phyloP scores from a whole-genome alignment of 2,888 invertebrate species.

The Rotaria sp. region DNA sequence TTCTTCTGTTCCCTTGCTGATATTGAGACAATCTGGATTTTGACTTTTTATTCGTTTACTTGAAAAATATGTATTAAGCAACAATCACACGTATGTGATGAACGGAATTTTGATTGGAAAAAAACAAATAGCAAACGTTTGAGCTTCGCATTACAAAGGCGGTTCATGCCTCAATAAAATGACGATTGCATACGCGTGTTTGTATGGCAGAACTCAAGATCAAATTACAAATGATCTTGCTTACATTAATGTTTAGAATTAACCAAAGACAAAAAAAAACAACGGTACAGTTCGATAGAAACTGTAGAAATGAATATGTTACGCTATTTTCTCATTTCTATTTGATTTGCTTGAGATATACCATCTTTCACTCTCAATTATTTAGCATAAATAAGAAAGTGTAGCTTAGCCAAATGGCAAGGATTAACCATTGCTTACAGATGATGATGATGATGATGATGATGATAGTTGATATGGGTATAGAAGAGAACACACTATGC shows the following conservation, averaged over 20 bases:
- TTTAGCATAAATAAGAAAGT: neutral
- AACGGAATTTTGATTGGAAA: constrained; percentile 10
- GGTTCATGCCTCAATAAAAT: constrained; percentile 9
- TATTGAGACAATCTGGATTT: neutral
- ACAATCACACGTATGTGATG: neutral
- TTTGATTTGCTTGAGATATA: constrained; percentile 5
- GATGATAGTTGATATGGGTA: neutral
- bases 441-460: constrained; percentile 1
- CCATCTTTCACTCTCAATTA: neutral
- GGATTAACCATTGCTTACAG: constrained; percentile 10
- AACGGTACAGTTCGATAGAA: neutral
- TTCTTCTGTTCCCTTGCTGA: neutral
- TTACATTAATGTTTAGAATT: neutral
- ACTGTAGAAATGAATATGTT: neutral
- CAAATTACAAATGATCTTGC: neutral
- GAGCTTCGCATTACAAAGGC: constrained; percentile 15
- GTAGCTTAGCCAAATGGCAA: neutral
- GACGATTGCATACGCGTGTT: constrained; percentile 2
- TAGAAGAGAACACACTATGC: neutral
- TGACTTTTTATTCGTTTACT: neutral
- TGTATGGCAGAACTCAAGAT: neutral
- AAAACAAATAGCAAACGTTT: constrained; percentile 12
- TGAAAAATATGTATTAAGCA: neutral
- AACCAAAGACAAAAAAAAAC: neutral
- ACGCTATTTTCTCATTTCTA: neutral